Evolutionary conservation across 2,797 vertebrate genomes (phyloP), one percentile per base, ranked within the genome.

Genomic region (Hybognathus amarus): DNA sequence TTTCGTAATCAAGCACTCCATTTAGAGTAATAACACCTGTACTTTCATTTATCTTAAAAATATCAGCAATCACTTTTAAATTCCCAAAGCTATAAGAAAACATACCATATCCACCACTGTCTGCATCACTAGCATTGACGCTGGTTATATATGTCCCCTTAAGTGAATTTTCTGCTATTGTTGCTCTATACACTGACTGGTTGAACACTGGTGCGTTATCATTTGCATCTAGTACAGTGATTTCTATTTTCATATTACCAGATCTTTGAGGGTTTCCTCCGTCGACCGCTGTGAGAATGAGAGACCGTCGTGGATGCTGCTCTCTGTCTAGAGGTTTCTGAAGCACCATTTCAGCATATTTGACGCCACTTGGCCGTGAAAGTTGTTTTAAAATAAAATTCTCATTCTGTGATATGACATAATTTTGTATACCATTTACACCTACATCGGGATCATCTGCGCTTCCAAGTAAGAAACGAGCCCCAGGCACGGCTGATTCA

Each of bases 121-220:
- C 94, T 1, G 87, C 87, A 83, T 94, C 93, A 73, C 88, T 90
- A 4, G 93, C 93, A 68, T 89, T 93, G 0, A 94, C 90, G 0
- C 85, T 87, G 0, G 5, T 86, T 0, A 94, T 81, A 0, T 87
- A 79, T 0, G 91, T 91, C 0, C 82, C 91, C 22, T 27, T 3
- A 0, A 66, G 40, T 0, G 90, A n/a, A 9, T 92, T 93, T 87
- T 94, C 94, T 0, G 61, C 68, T 0, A 94, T 73, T 0, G 78
- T 47, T 0, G 86, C 88, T 47, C 84, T 92, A 6, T 94, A 94
- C 0, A 90, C 30, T 0, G 90, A 88, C 1, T 94, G 92, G 61
- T 90, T 94, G 36, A 93, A 94, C 0, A 91, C 82, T 0, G 93
- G 94, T 0, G 88, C 9, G 42, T 92, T 92, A 11, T 92, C 92